A percentile compares a stretch with the other conserved stretches of the same genome.
Conservation (phyloP, 2,888 invertebrate genomes). For the Macrophya annulata region DNA sequence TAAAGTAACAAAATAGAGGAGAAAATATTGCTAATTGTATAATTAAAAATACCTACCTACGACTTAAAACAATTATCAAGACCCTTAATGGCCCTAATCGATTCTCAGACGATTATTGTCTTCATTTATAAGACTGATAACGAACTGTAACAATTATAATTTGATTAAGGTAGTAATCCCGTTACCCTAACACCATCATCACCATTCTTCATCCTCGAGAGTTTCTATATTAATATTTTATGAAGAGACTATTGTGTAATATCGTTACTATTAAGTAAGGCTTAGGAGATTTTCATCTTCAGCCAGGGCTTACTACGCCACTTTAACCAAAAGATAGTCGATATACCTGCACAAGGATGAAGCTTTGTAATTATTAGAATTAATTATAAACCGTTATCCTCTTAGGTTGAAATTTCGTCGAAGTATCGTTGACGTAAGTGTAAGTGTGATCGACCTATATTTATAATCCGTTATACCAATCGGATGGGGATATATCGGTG, state of each 20-base stretch:
- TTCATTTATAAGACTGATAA: too few species aligned
- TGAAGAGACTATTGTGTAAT: background rate
- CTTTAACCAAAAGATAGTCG: background rate
- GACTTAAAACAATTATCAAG: too few species aligned
- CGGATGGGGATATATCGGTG: background rate
- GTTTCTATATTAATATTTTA: background rate
- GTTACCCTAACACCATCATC: background rate
- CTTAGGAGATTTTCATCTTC: background rate
- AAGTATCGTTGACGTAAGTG: background rate
- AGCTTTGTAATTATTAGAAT: constrained; percentile 1
- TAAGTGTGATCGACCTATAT: background rate
- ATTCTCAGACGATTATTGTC: too few species aligned
- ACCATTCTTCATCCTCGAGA: background rate
- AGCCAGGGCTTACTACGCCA: background rate
- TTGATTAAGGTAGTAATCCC: too few species aligned
- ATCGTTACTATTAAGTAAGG: constrained; percentile 1
- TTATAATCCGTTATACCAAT: background rate
- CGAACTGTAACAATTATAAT: too few species aligned
- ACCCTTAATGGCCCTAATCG: too few species aligned
- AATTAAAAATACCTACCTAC: too few species aligned
- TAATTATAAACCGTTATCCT: background rate
- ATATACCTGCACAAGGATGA: background rate
- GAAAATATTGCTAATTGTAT: background rate
- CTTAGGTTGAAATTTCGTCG: background rate
- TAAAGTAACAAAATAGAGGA: background rate